phyloP scores from a whole-genome alignment of 2,113 vertebrate genomes.

The Myotis davidii region DNA sequence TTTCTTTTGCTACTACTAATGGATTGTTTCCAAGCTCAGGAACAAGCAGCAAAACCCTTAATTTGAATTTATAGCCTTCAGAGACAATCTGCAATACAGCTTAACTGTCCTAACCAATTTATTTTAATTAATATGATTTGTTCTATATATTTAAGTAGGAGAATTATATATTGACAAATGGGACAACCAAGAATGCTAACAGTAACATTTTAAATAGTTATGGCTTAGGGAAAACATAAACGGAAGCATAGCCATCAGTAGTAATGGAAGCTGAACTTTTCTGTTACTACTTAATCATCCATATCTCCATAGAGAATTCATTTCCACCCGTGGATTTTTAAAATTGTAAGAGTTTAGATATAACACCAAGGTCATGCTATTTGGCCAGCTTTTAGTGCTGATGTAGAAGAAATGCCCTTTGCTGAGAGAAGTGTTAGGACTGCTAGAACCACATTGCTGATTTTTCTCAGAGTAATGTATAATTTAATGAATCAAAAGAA shows the following conservation, averaged over 20 bases:
- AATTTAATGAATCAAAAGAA: slow-evolving; percentile 61
- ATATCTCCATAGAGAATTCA: slow-evolving; percentile 77
- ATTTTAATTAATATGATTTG: slow-evolving; percentile 82
- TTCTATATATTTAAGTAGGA: slow-evolving; percentile 74
- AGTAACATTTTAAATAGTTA: slow-evolving; percentile 73
- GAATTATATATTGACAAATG: slow-evolving; percentile 69
- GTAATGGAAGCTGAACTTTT: slow-evolving; percentile 77
- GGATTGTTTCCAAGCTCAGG: slow-evolving; percentile 48
- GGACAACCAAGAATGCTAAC: slow-evolving; percentile 65
- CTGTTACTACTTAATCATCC: slow-evolving; percentile 79
- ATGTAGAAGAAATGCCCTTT: slow-evolving; percentile 52
- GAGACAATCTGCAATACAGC: slow-evolving; percentile 63
- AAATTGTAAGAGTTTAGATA: slow-evolving; percentile 59
- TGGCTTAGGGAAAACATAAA: slow-evolving; percentile 70
- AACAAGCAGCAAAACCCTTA: slow-evolving; percentile 65
- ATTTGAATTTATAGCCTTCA: slow-evolving; percentile 82
- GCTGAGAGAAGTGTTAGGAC: slow-evolving; percentile 45
- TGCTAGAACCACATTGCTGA: slow-evolving; percentile 18
- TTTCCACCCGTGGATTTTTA: slow-evolving; percentile 69
- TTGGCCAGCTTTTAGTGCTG: slow-evolving; percentile 66
- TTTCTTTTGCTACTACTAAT: slow-evolving; percentile 54
- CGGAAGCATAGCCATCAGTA: slow-evolving; percentile 63
- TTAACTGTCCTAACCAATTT: slow-evolving; percentile 57
- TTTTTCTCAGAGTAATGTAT: slow-evolving; percentile 67
- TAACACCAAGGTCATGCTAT: slow-evolving; percentile 71